Evolutionary conservation across 1,140 invertebrate genomes (phyloP).

Genomic region (Drosophila lini): DNA sequence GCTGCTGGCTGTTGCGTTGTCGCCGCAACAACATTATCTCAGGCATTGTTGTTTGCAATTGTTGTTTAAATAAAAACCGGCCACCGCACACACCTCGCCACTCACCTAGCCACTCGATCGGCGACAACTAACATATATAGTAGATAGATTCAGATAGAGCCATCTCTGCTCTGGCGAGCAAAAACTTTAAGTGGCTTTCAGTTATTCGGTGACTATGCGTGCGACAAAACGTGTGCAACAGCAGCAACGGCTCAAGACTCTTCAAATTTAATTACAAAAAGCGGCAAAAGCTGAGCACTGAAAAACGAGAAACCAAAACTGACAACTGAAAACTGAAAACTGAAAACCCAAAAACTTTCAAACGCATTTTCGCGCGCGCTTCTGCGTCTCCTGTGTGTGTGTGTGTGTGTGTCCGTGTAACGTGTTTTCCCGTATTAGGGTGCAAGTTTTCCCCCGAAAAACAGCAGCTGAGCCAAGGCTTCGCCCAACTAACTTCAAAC

Average conservation of each 20-base stretch:
- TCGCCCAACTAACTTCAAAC: constrained; percentile 26
- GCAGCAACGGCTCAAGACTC: constrained; percentile 19
- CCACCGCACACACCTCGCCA: constrained; percentile 43
- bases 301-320: constrained; percentile 15
- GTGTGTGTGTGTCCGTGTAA: constrained; percentile 29
- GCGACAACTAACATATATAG: constrained; percentile 8
- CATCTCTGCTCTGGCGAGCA: constrained; percentile 52
- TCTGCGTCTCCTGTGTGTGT: not conserved
- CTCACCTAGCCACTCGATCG: constrained; percentile 8
- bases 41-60: constrained; percentile 63
- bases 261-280: constrained; percentile 57
- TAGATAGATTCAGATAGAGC: constrained; percentile 16
- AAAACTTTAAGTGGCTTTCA: constrained; percentile 76
- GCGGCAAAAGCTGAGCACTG: constrained; percentile 5
- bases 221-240: constrained; percentile 73
- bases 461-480: constrained; percentile 37
- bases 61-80: constrained; percentile 79
- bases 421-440: constrained; percentile 35
- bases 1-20: constrained; percentile 37
- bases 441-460: constrained; percentile 35
- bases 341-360: constrained; percentile 38
- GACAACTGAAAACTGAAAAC: constrained; percentile 7
- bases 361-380: constrained; percentile 40
- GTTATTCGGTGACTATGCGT: constrained; percentile 78
- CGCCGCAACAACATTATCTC: constrained; percentile 58